Percentiles rank a stretch among this genome's conserved stretches.
phyloP scores from a whole-genome alignment of 2,888 invertebrate genomes.

The Caenorhabditis imperialis region DNA sequence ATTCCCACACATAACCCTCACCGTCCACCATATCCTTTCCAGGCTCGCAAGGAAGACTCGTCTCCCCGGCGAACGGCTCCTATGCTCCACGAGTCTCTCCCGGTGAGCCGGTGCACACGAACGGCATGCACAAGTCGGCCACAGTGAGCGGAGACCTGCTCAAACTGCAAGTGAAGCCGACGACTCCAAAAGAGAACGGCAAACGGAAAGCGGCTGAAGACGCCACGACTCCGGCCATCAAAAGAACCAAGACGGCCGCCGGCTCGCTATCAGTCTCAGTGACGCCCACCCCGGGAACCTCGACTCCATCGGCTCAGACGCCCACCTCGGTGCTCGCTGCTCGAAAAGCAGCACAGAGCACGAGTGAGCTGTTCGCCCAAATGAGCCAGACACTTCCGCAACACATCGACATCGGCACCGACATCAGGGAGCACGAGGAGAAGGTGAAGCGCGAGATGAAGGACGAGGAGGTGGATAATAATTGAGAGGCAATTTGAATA shows the following conservation, averaged over 20 bases:
- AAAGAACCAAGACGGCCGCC: constrained; percentile 64
- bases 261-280: constrained; percentile 42
- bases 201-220: constrained; percentile 62
- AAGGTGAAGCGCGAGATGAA: constrained; percentile 61
- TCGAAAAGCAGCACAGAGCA: constrained; percentile 58
- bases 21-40: no score
- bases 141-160: constrained; percentile 64
- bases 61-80: constrained; percentile 67
- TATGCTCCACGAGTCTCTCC: constrained; percentile 62
- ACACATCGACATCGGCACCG: constrained; percentile 66
- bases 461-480: constrained; percentile 61
- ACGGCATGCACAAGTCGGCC: constrained; percentile 65
- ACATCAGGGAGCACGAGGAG: constrained; percentile 62
- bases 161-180: constrained; percentile 41
- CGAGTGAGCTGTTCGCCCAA: constrained; percentile 69
- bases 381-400: constrained; percentile 68
- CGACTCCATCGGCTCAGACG: constrained; percentile 14
- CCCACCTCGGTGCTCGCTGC: constrained; percentile 57
- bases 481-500: background rate
- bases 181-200: constrained; percentile 55
- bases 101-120: constrained; percentile 10
- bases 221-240: constrained; percentile 37
- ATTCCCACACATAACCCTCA: no score
- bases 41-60: constrained; percentile 50
- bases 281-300: constrained; percentile 14